A percentile compares a stretch with the other conserved stretches of the same genome.
phyloP scores from a whole-genome alignment of 1,140 invertebrate species.

The Leptopilina boulardi region DNA sequence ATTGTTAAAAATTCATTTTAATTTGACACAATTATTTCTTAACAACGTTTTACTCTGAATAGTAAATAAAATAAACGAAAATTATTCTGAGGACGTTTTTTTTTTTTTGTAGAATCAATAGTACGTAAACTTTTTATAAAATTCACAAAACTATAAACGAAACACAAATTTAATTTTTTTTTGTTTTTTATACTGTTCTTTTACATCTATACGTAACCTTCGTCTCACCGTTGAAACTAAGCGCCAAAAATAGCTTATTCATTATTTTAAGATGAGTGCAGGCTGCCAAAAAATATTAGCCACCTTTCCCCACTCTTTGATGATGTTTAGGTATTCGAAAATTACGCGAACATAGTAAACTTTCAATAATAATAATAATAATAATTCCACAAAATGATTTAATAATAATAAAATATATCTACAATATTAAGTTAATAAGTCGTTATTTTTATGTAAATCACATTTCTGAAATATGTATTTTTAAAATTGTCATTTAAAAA shows the following conservation, averaged over 20 bases:
- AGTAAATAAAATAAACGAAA: too few relatives aligned
- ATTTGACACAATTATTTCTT: too few relatives aligned
- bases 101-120: neutral
- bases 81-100: too few relatives aligned
- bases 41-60: too few relatives aligned
- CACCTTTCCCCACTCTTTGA: neutral
- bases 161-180: neutral
- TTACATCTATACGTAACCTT: conserved; percentile 13
- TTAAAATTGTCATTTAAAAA: too few relatives aligned
- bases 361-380: neutral
- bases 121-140: conserved; percentile 1
- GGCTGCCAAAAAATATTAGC: conserved; percentile 14
- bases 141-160: neutral
- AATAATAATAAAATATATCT: too few relatives aligned
- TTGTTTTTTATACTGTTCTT: neutral
- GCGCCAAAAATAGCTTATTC: neutral
- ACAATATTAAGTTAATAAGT: too few relatives aligned
- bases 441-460: too few relatives aligned
- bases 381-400: neutral
- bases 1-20: too few relatives aligned
- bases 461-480: too few relatives aligned
- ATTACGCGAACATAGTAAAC: neutral
- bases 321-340: neutral
- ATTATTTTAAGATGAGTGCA: neutral
- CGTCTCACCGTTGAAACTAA: conserved; percentile 6